Conservation (phyloP, 2,888 invertebrate species). For the Caenorhabditis macrosperma region DNA sequence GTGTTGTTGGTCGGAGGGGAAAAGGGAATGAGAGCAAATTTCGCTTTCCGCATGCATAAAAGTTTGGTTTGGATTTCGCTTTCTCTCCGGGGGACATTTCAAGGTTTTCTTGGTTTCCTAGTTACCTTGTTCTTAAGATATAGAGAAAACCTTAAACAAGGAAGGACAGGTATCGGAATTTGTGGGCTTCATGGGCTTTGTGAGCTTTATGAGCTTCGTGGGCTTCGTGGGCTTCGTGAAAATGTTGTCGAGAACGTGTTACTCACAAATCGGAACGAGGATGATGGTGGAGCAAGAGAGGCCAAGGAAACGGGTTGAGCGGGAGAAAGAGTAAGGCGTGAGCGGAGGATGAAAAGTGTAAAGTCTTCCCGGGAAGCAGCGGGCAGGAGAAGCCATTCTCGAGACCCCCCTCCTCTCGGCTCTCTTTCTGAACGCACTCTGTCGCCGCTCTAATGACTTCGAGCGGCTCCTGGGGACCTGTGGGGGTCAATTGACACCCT, state of each 20-base stretch:
- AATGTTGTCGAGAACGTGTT: conserved; percentile 56
- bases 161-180: too few species aligned
- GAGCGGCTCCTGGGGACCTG: conserved; percentile 20
- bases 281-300: conserved; percentile 11
- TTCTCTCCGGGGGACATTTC: too few species aligned
- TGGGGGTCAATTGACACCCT: conserved; percentile 40
- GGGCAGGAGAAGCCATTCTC: conserved; percentile 33
- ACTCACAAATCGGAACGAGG: conserved; percentile 55
- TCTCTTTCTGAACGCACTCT: conserved; percentile 35
- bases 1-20: not conserved
- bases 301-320: conserved; percentile 6
- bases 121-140: too few species aligned
- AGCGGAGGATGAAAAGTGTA: conserved; percentile 51
- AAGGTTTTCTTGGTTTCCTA: too few species aligned
- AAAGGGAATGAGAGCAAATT: too few species aligned
- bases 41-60: conserved; percentile 48
- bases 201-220: too few species aligned
- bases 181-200: too few species aligned
- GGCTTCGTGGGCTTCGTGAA: too few species aligned
- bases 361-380: conserved; percentile 28
- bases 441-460: conserved; percentile 31
- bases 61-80: conserved; percentile 42
- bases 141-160: too few species aligned
- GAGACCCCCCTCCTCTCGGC: conserved; percentile 16
- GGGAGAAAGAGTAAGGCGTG: conserved; percentile 38